A percentile compares a stretch with the other conserved stretches of the same genome.
phyloP scores from a whole-genome alignment of 2,888 invertebrate genomes.

The Tachina grossa region DNA sequence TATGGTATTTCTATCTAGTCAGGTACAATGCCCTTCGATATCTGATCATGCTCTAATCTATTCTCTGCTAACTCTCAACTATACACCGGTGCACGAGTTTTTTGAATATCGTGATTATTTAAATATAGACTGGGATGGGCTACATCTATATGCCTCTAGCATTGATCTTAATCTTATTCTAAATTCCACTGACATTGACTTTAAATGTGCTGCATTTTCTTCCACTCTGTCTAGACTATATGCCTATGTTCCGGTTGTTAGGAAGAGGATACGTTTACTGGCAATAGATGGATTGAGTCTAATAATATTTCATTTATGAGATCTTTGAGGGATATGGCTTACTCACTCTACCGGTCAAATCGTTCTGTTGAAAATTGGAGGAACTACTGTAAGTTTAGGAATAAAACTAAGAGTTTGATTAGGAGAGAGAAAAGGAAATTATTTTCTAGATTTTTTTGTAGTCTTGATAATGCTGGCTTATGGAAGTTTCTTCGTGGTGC shows the following conservation, averaged over 20 bases:
- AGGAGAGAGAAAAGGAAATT: too few species aligned
- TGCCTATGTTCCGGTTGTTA: slow-evolving; percentile 8
- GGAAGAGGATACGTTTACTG: neutral
- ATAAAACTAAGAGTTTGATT: too few species aligned
- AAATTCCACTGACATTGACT: slow-evolving; percentile 9
- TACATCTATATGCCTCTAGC: neutral
- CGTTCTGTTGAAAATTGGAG: too few species aligned
- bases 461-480: too few species aligned
- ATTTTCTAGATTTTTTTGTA: too few species aligned
- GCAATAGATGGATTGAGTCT: too few species aligned
- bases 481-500: too few species aligned
- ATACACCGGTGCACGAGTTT: neutral
- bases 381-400: too few species aligned
- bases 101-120: neutral
- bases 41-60: slow-evolving; percentile 13
- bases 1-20: too few species aligned
- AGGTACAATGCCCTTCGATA: neutral
- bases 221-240: neutral
- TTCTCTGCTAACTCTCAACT: neutral
- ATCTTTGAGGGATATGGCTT: too few species aligned
- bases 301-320: too few species aligned
- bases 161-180: neutral
- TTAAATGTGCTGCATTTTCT: slow-evolving; percentile 2
- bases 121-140: neutral
- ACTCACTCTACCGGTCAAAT: too few species aligned